A percentile compares a stretch with the other conserved stretches of the same genome.
Conservation (phyloP, 2,888 invertebrate species). For the Pandemis corylana region DNA sequence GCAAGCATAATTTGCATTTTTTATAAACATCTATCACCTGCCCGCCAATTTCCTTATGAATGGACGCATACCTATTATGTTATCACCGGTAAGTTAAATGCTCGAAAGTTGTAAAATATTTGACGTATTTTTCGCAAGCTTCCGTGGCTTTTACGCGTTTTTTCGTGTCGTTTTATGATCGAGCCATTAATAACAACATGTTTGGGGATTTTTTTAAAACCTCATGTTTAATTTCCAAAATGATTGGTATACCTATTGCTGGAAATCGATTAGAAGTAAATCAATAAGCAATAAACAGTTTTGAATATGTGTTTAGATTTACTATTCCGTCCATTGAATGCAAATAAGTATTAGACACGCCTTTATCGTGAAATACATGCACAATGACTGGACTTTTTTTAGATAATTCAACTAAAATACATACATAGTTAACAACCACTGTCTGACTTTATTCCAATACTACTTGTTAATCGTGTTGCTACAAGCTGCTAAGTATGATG, state of each 20-base stretch:
- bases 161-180: slow-evolving; percentile 3
- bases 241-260: background rate
- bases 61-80: slow-evolving; percentile 50
- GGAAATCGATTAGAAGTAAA: slow-evolving; percentile 2
- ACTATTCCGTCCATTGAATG: background rate
- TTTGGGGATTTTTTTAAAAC: slow-evolving; percentile 10
- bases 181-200: slow-evolving; percentile 18
- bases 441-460: too few relatives aligned
- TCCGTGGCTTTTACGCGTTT: slow-evolving; percentile 23
- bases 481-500: too few relatives aligned
- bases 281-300: background rate
- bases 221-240: background rate
- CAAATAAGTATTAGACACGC: background rate
- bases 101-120: slow-evolving; percentile 51
- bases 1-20: slow-evolving; percentile 42
- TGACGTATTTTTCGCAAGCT: slow-evolving; percentile 37
- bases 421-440: too few relatives aligned
- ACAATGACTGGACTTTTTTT: background rate
- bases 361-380: background rate
- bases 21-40: slow-evolving; percentile 44
- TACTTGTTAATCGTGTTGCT: too few relatives aligned
- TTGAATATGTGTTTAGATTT: background rate
- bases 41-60: slow-evolving; percentile 50
- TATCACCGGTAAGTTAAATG: slow-evolving; percentile 53
- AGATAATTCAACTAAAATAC: background rate